Evolutionary conservation across 1,140 invertebrate species (phyloP).

Genomic region (Sminthurides bifidus): DNA sequence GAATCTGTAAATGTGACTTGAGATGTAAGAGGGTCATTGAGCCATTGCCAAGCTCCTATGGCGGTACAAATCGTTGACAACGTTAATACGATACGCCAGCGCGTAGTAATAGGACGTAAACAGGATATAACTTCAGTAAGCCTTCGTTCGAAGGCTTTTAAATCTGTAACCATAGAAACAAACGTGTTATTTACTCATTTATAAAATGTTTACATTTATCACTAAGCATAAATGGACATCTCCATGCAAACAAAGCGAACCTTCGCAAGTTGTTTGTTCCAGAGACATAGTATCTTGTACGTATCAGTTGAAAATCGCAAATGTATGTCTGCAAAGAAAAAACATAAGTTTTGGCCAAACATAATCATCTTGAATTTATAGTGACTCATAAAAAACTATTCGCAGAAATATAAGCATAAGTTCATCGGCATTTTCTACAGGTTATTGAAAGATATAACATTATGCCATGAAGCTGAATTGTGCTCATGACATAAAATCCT

Average conservation of each 20-base stretch:
- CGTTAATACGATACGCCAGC: constrained; percentile 82
- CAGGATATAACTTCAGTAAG: constrained; percentile 92
- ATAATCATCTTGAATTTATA: no score
- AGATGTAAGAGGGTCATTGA: constrained; percentile 78
- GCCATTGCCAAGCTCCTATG: constrained; percentile 85
- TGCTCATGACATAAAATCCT: no score
- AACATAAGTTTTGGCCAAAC: no score
- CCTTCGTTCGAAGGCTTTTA: constrained; percentile 90
- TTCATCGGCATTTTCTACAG: no score
- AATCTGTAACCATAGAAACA: constrained; percentile 55
- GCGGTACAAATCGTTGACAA: constrained; percentile 77
- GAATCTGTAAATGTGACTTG: constrained; percentile 80
- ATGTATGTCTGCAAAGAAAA: no score
- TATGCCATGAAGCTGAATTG: no score
- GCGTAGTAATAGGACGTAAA: constrained; percentile 73
- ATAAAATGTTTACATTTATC: not conserved
- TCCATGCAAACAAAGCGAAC: constrained; percentile 24
- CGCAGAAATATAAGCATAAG: no score
- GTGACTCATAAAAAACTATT: no score
- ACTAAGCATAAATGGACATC: not conserved
- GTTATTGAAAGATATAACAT: no score
- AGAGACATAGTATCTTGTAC: no score
- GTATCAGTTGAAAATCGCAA: no score
- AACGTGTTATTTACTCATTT: not conserved
- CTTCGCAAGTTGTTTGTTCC: constrained; percentile 40